Evolutionary conservation across 2,888 invertebrate species (phyloP).

Genomic region (Caenorhabditis sp.): DNA sequence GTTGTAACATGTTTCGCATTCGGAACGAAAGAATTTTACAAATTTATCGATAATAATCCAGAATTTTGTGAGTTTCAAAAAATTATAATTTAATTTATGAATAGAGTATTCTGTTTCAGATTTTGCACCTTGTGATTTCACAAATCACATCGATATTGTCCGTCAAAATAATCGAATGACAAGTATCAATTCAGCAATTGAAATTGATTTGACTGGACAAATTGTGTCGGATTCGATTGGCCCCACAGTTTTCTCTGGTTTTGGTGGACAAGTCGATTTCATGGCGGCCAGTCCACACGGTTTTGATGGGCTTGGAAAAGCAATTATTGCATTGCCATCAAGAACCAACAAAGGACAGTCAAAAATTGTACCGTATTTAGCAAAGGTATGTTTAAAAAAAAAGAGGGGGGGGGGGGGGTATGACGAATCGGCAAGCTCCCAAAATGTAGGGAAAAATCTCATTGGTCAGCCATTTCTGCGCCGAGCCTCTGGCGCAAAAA

Average conservation of each 20-base stretch:
- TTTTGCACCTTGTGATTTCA: conserved; percentile 49
- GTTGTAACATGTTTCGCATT: conserved; percentile 81
- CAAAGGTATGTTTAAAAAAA: conserved; percentile 75
- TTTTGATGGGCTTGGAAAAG: conserved; percentile 83
- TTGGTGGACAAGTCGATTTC: conserved; percentile 93
- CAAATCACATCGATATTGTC: conserved; percentile 72
- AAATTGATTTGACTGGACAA: conserved; percentile 92
- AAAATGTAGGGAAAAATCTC: too few species aligned
- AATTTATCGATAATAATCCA: conserved; percentile 92
- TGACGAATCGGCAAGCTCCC: neutral
- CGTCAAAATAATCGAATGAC: conserved; percentile 81
- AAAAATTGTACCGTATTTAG: conserved; percentile 85
- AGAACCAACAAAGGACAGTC: conserved; percentile 81
- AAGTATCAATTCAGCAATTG: conserved; percentile 94
- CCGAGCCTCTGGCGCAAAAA: too few species aligned
- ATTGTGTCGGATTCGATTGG: conserved; percentile 92
- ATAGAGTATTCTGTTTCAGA: conserved; percentile 37
- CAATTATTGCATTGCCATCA: conserved; percentile 86
- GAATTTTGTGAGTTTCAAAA: conserved; percentile 74
- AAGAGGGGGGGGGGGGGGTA: too few species aligned
- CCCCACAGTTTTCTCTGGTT: conserved; percentile 78
- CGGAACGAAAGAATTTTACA: conserved; percentile 85
- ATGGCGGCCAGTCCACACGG: conserved; percentile 87
- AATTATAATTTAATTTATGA: too few species aligned
- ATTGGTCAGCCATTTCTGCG: too few species aligned